phyloP scores from a whole-genome alignment of 2,113 vertebrate species.

The Prietella phreatophila region DNA sequence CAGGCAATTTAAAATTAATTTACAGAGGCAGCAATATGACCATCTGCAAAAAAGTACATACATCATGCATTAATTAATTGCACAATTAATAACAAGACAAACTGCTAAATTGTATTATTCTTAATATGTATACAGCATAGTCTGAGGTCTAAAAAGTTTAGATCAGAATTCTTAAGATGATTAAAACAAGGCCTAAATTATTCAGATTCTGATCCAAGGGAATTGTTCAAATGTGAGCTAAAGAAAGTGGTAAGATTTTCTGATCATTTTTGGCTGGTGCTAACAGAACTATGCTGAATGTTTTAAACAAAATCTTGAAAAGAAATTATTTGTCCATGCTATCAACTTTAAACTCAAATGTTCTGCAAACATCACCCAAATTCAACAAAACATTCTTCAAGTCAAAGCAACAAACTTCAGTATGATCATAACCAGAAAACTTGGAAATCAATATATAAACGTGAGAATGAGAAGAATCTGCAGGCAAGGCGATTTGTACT shows the following conservation, averaged over 20 bases:
- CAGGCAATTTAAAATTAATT: conserved; percentile 42
- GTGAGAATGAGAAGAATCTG: conserved; percentile 67
- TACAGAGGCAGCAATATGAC: conserved; percentile 46
- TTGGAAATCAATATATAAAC: conserved; percentile 64
- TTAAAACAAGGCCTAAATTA: neutral
- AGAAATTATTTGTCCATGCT: conserved; percentile 29
- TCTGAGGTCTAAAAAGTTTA: conserved; percentile 2
- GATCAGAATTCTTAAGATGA: conserved; percentile 7
- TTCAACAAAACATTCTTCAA: conserved; percentile 31
- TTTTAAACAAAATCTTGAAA: conserved; percentile 26
- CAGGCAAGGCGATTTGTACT: conserved; percentile 72
- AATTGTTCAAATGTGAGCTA: neutral
- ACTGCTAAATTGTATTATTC: conserved; percentile 22
- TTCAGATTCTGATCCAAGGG: neutral
- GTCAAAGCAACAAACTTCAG: conserved; percentile 32
- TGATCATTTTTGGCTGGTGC: neutral
- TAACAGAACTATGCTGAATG: conserved; percentile 42
- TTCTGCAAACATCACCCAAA: conserved; percentile 23
- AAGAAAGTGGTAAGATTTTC: neutral
- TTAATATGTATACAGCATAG: conserved; percentile 39
- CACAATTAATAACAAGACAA: conserved; percentile 45
- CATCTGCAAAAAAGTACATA: conserved; percentile 50
- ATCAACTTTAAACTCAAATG: conserved; percentile 22
- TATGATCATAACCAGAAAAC: conserved; percentile 38
- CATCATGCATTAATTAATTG: conserved; percentile 44